phyloP scores from a whole-genome alignment of 2,113 vertebrate species.

The Antennarius striatus region DNA sequence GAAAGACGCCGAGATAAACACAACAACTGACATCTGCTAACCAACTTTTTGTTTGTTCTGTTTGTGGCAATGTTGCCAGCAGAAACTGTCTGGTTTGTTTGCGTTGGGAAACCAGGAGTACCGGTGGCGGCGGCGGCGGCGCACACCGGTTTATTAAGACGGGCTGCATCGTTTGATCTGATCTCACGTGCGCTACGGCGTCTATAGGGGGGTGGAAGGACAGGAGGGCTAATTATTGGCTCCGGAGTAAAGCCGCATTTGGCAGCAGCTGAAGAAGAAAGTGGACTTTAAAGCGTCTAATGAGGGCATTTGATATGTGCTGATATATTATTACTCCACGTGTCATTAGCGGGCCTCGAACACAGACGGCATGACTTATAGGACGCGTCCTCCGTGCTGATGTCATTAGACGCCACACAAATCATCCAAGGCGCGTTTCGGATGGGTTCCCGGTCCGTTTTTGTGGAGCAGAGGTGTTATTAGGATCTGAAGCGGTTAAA shows the following conservation, averaged over 20 bases:
- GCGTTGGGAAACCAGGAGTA: constrained; percentile 32
- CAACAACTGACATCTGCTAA: constrained; percentile 78
- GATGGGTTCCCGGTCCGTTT: no score
- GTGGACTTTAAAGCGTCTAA: constrained; percentile 45
- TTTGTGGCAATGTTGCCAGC: constrained; percentile 58
- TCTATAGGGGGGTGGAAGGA: constrained; percentile 37
- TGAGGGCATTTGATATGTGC: constrained; percentile 33
- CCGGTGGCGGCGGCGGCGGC: constrained; percentile 16
- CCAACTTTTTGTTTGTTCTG: constrained; percentile 60
- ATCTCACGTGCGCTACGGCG: constrained; percentile 28
- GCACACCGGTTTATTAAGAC: background rate
- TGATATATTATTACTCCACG: constrained; percentile 18
- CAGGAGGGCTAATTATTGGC: constrained; percentile 43
- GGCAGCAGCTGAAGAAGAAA: constrained; percentile 33
- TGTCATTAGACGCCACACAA: no score
- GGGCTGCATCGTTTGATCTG: constrained; percentile 45
- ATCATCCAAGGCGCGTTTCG: no score
- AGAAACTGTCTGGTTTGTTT: constrained; percentile 61
- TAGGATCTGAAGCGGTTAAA: no score
- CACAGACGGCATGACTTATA: background rate
- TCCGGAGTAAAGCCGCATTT: constrained; percentile 30
- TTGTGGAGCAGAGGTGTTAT: no score
- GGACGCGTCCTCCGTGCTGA: background rate
- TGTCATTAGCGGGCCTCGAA: constrained; percentile 11
- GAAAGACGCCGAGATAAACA: constrained; percentile 68